Conservation (phyloP, 2,113 vertebrate genomes). For the Rostratula benghalensis region DNA sequence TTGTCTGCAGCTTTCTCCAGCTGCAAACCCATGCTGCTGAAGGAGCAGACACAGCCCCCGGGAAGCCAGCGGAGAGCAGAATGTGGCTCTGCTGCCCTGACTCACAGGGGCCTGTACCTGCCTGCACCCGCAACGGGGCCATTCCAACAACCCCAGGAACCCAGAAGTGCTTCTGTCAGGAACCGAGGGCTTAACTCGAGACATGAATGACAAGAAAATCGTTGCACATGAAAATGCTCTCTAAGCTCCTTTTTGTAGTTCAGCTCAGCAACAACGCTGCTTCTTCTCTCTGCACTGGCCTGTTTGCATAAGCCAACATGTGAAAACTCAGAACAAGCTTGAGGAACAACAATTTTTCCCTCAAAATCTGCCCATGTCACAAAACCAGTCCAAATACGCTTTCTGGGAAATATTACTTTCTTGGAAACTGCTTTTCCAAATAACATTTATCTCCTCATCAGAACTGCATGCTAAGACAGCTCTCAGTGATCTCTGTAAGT, state of each 20-base stretch:
- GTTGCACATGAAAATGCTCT: neutral
- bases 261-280: neutral
- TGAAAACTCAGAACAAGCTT: neutral
- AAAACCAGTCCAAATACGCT: neutral
- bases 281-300: neutral
- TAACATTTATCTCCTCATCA: neutral
- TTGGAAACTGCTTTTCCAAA: neutral
- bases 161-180: neutral
- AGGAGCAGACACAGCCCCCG: neutral
- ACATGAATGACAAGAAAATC: neutral
- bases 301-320: neutral
- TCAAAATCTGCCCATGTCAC: neutral
- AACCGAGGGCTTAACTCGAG: neutral
- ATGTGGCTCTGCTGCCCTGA: neutral
- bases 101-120: neutral
- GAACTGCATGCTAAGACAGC: neutral
- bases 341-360: neutral
- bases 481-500: neutral
- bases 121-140: neutral
- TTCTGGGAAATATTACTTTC: neutral
- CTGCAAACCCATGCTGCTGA: neutral
- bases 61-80: neutral
- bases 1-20: neutral
- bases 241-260: neutral
- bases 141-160: neutral